Base-by-base conservation (phyloP, 2,797 vertebrate species). In the Okamejei kenojei region DNA sequence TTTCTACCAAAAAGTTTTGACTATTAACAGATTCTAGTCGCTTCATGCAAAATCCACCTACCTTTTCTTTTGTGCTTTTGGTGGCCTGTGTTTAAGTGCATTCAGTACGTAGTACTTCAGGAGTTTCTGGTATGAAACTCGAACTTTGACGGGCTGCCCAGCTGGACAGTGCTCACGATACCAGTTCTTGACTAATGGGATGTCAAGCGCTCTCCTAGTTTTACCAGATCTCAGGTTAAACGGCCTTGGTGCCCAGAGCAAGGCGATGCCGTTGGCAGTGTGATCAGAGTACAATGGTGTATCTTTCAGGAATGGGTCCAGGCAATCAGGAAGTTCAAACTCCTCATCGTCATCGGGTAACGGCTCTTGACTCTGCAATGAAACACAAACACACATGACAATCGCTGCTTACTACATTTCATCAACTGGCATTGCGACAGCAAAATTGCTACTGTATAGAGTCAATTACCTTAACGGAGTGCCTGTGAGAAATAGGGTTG, bases 61-160 rank as follows among this genome's bases (percentile, higher is more conserved):
- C 99, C 99, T 98, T 95, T 99, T 99, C 95, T 99, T 99, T 94
- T 99, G 99, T 3, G 99, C 99, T 94, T 99, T 99, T 54, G 99
- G 99, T 88, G 99, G 99, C 94, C 99, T 97, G 95, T 99, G 99
- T 94, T 99, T 99, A 90, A 99, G 97, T 1, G 99, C 99, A 90
- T 99, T 99, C 90, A 99, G 97, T 73, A 99, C 99, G 0, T 99
- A 99, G 95, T 99, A 99, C 93, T 99, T 99, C 76, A 99, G 96
- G 35, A 99, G 96, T 93, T 99, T 99, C 96, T 99, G 99, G 93
- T 99, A 99, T 8, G 99, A 99, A 61, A 99, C 99, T 9, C 99
- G 97, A 79, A 99, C 99, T 95, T 99, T 99, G 94, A 99, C 99
- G 0, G 99, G 99, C 95, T 99, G 99, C 93, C 99, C 99, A 68